phyloP scores from a whole-genome alignment of 2,888 invertebrate species.

The Ormyrus nitidulus region DNA sequence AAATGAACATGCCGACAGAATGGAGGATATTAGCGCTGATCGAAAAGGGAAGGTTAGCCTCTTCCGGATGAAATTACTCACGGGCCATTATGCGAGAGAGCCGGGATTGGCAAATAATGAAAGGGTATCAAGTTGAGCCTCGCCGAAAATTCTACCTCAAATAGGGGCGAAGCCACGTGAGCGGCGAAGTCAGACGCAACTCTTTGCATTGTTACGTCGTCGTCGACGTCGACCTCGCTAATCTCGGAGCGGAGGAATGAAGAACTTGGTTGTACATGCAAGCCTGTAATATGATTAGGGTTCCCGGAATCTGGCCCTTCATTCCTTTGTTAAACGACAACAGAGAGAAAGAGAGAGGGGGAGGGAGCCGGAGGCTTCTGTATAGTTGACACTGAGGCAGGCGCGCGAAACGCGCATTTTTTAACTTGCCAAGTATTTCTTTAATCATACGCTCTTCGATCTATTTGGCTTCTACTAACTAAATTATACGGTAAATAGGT shows the following conservation, averaged over 20 bases:
- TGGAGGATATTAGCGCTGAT: too few species aligned
- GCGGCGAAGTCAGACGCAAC: constrained; percentile 22
- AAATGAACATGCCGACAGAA: too few species aligned
- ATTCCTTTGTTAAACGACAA: constrained; percentile 25
- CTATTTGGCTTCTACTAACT: too few species aligned
- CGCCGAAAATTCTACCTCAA: too few species aligned
- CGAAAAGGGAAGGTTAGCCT: too few species aligned
- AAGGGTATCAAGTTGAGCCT: background rate
- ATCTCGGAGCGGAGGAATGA: background rate
- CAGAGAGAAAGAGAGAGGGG: background rate
- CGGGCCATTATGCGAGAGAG: too few species aligned
- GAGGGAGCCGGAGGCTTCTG: background rate
- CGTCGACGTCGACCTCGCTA: background rate
- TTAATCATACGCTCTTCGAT: too few species aligned
- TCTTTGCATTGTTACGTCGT: constrained; percentile 39
- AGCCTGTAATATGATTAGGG: constrained; percentile 45
- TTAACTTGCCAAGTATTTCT: background rate
- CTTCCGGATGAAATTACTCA: too few species aligned
- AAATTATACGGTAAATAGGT: too few species aligned
- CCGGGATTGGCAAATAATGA: constrained; percentile 23
- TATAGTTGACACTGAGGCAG: constrained; percentile 6
- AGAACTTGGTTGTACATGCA: constrained; percentile 20
- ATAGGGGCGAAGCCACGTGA: background rate
- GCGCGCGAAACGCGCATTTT: background rate
- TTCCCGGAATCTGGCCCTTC: constrained; percentile 32